phyloP scores from a whole-genome alignment of 2,888 invertebrate genomes.

The Choreutis nemorana region DNA sequence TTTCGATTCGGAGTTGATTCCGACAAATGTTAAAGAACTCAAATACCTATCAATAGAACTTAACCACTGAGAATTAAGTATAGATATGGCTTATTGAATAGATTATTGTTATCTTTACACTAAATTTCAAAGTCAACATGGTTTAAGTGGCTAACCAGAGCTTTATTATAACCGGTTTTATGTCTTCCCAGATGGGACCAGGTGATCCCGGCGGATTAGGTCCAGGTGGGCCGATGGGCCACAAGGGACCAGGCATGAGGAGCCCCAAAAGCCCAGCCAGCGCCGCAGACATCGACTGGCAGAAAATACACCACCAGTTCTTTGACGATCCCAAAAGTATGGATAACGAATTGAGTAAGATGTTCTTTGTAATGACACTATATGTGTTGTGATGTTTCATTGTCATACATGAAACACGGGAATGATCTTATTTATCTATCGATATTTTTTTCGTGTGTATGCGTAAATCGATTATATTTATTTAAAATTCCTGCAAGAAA shows the following conservation, averaged over 20 bases:
- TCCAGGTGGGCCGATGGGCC: constrained; percentile 21
- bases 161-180: constrained; percentile 1
- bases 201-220: constrained; percentile 53
- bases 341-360: constrained; percentile 54
- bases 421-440: no score
- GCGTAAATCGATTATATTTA: no score
- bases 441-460: no score
- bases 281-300: constrained; percentile 85
- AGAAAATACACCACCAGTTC: constrained; percentile 88
- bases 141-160: no score
- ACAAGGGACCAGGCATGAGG: constrained; percentile 31
- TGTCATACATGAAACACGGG: neutral
- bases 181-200: constrained; percentile 44
- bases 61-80: no score
- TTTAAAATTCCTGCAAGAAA: no score
- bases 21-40: no score
- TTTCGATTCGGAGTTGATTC: no score
- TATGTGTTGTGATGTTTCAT: neutral
- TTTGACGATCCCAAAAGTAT: constrained; percentile 76
- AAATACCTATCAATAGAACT: no score
- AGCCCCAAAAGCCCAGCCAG: constrained; percentile 43
- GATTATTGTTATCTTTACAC: no score
- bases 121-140: no score
- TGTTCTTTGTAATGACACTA: constrained; percentile 2
- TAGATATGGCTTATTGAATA: no score